phyloP scores from a whole-genome alignment of 2,797 vertebrate species.

The Gymnopithys bicolor region DNA sequence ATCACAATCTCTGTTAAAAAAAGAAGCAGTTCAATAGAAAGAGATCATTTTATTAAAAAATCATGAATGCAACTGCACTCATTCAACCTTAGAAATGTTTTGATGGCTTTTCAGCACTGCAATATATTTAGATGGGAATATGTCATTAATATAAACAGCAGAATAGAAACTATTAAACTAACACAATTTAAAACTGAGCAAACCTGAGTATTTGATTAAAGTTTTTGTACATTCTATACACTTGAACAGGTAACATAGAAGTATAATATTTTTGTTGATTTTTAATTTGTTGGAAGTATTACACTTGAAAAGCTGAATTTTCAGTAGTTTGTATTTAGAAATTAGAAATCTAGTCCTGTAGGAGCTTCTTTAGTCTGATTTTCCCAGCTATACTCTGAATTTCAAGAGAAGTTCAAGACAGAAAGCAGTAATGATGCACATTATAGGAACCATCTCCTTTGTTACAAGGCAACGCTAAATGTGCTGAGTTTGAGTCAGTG shows the following conservation, averaged over 20 bases:
- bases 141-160: constrained; percentile 96
- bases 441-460: constrained; percentile 5
- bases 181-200: constrained; percentile 97
- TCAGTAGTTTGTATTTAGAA: constrained; percentile 72
- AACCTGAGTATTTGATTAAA: constrained; percentile 98
- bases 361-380: constrained; percentile 32
- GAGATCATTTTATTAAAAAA: constrained; percentile 85
- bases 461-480: not conserved
- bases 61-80: constrained; percentile 90
- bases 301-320: constrained; percentile 75
- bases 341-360: constrained; percentile 60
- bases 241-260: constrained; percentile 80
- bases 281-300: constrained; percentile 79
- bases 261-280: constrained; percentile 80
- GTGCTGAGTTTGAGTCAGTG: constrained; percentile 7
- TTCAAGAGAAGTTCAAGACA: constrained; percentile 26
- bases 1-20: constrained; percentile 61
- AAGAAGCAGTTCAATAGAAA: constrained; percentile 88
- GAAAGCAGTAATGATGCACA: constrained; percentile 36
- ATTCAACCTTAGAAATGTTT: constrained; percentile 97
- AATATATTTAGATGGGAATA: constrained; percentile 95
- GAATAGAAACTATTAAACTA: constrained; percentile 97
- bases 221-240: constrained; percentile 92
- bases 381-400: constrained; percentile 35
- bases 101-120: constrained; percentile 91